Evolutionary conservation across 2,888 invertebrate species (phyloP), one percentile per base, ranked within the genome.

Genomic region (Drosophila macrothrix): DNA sequence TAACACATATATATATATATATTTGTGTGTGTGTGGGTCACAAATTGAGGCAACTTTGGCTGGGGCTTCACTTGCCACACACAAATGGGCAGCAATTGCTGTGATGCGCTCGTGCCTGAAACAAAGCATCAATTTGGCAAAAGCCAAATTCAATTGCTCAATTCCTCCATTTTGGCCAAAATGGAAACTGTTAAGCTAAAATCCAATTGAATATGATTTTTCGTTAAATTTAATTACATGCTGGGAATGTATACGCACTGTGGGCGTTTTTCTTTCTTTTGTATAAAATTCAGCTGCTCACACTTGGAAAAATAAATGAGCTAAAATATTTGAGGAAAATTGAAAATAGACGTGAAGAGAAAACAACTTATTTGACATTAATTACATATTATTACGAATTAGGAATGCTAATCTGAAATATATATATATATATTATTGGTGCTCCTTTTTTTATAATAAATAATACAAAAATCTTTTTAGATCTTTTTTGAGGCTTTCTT

Each of bases 81-180:
- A 75, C 39, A 76, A 70, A 75, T 66, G 58, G 33, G 46, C 39
- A 61, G 76, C 76, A 67, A 76, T 76, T 76, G 76, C 71, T 76
- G 60, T 43, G 75, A 63, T 61, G 55, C 59, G 52, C 66, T 76
- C 76, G 76, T 76, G 76, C 71, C 71, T 76, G 76, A 76, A 76
- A 76, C 76, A 76, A 76, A 71, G 55, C 67, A 71, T 67, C 76
- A 76, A 76, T 71, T 76, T 72, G 65, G 43, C 62, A 49, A 62
- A 75, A 60, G 12, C 43, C 43, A 59, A 78, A 74, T 75, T 68
- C 75, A 78, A 78, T 78, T 79, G 55, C 58, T 49, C 52, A 63
- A 69, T 12, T 58, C 58, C 28, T 29, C 29, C 29, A 39, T 39
- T 39, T 25, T 39, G 16, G 22, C 0, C 41, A 33, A 58, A 43